phyloP scores from a whole-genome alignment of 2,888 invertebrate species.

The Orchesellides sinensis region DNA sequence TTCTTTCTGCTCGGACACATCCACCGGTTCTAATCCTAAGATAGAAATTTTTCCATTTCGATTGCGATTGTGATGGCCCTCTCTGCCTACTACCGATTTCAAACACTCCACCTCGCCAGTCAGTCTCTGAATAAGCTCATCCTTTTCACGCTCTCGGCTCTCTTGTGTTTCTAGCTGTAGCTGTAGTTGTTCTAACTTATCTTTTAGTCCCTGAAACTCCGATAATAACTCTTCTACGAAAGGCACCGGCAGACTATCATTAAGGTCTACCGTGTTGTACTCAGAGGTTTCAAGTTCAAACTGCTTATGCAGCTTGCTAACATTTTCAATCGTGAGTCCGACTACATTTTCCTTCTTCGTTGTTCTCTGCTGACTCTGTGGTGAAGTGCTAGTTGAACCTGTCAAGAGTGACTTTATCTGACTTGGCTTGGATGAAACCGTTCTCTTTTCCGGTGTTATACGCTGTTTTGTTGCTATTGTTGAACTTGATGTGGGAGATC shows the following conservation, averaged over 20 bases:
- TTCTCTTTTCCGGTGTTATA: constrained; percentile 25
- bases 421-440: background rate
- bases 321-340: constrained; percentile 46
- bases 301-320: constrained; percentile 49
- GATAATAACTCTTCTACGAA: constrained; percentile 50
- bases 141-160: constrained; percentile 61
- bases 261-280: background rate
- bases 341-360: constrained; percentile 11
- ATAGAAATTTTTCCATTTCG: background rate
- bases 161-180: constrained; percentile 62
- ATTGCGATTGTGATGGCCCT: too few species aligned
- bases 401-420: constrained; percentile 4
- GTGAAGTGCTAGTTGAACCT: constrained; percentile 34
- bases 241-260: constrained; percentile 28
- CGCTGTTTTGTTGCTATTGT: background rate
- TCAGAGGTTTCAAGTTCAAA: constrained; percentile 24
- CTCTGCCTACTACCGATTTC: constrained; percentile 39
- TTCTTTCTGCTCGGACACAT: constrained; percentile 9
- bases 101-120: constrained; percentile 64
- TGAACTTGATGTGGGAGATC: constrained; percentile 26
- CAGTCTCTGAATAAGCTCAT: constrained; percentile 68
- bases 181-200: constrained; percentile 59
- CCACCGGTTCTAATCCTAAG: background rate
- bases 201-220: constrained; percentile 57
- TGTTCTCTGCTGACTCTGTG: background rate